These are phyloP conservation scores for Magallana nippona DNA, from an alignment of 2,888 invertebrate genomes.

Conservation along the genomic window DNA sequence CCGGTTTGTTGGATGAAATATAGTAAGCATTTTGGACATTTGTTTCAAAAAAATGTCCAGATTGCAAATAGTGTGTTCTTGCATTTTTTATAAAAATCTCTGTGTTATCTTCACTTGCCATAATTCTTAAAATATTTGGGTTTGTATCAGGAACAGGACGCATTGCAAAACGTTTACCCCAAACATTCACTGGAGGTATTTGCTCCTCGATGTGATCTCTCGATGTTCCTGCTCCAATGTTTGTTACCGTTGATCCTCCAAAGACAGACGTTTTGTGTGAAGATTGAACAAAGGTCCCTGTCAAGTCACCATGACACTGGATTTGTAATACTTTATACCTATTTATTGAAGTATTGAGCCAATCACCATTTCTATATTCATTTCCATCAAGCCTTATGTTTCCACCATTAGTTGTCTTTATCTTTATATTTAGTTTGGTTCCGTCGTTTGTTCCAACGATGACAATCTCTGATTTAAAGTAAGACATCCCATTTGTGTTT, in stretches of 20 bases:
- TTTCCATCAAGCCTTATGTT: not conserved
- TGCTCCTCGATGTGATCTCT: conserved; percentile 3
- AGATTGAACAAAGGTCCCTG: not conserved
- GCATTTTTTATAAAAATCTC: not conserved
- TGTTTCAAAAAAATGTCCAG: no score
- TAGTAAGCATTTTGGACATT: no score
- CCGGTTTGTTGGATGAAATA: not conserved
- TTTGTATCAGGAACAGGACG: not conserved
- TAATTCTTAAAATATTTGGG: not conserved
- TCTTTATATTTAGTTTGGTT: no score
- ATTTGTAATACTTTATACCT: not conserved
- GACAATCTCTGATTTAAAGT: not conserved
- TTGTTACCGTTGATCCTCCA: not conserved
- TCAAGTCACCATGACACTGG: not conserved
- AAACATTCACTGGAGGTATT: not conserved
- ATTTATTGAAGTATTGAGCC: not conserved
- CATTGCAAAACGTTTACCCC: not conserved
- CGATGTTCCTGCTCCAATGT: not conserved
- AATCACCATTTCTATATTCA: not conserved
- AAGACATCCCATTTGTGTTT: not conserved
- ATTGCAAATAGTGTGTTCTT: not conserved
- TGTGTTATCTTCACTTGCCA: not conserved
- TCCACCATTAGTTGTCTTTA: no score
- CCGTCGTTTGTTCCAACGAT: not conserved
- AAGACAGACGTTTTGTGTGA: not conserved